Base-by-base conservation (phyloP, 2,797 vertebrate genomes). In the Helicolenus hilgendorfi region DNA sequence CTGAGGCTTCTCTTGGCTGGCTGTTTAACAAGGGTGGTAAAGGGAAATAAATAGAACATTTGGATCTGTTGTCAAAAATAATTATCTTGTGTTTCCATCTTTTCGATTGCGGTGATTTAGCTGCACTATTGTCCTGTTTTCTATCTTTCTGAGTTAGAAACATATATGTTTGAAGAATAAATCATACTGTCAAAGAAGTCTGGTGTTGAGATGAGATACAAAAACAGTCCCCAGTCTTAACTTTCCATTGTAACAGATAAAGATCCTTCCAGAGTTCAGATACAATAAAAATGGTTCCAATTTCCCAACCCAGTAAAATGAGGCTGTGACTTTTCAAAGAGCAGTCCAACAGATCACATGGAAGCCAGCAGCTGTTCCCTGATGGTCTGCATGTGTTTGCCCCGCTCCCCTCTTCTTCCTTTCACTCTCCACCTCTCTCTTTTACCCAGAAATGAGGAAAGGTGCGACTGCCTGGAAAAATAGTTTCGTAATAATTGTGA, bases 301-400 rank as follows among this genome's bases (percentile, higher is more conserved):
- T 18, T 75, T 55, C 49, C 4, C n/a, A 35, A n/a, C n/a, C n/a
- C 29, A 75, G 45, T 68, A n/a, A 88, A 89, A 68, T 35, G 5
- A 26, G 58, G 58, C 77, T 71, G 67, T 36, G 56, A 26, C 56
- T 77, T 83, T 67, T 84, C 63, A 65, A 33, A 74, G 18, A 81
- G 76, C 59, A 26, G 35, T 67, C 45, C 83, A 79, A 2, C 85
- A 41, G 72, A 68, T 77, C 58, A 79, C 69, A 71, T 71, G 53
- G 33, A 81, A 60, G 63, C 72, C 89, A 83, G 72, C 59, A 79
- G 74, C 83, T 84, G 68, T 38, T 83, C 82, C 70, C 67, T 82
- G 79, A 84, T 79, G 71, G 64, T 35, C 63, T 84, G 69, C 86
- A 84, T 86, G 83, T 86, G 81, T 88, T 75, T 76, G 22, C 63